Base-by-base conservation (phyloP, 1,140 invertebrate genomes). In the Bilobella aurantiaca region DNA sequence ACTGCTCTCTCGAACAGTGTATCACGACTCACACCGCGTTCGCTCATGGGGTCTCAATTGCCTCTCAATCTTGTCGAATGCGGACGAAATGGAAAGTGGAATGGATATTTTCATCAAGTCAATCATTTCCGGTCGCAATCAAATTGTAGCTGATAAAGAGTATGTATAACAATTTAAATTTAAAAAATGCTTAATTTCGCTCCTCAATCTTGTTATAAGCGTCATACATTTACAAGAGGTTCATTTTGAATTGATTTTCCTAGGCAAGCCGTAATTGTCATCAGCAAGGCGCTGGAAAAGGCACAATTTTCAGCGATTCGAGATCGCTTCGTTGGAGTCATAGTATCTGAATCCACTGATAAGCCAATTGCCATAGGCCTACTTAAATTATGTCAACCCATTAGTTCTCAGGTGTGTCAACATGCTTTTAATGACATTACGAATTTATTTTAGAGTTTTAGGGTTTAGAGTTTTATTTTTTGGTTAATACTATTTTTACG, bases 121-220 rank as follows among this genome's bases (percentile, higher is more conserved):
- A 18, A 18, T 70, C 34, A 16, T 71, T 16, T 25, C 18, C 2
- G 62, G 60, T 32, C 3, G 37, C 14, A 42, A 49, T 21, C 66
- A 67, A 64, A 66, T 71, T 12, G 2, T 65, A 23, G 64, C 64
- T 2, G 66, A 71, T 32, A 63, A 61, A 29, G 28, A 34, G 66
- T 70, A 64, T 62, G 58, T 56, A 23, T 0, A n/a, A n/a, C n/a
- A n/a, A n/a, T n/a, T n/a, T n/a, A n/a, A n/a, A n/a, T n/a, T n/a
- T n/a, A n/a, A n/a, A n/a, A n/a, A n/a, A n/a, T n/a, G n/a, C n/a
- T n/a, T n/a, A n/a, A n/a, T n/a, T n/a, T n/a, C n/a, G n/a, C n/a
- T n/a, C n/a, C n/a, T n/a, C n/a, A n/a, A n/a, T n/a, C n/a, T n/a
- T n/a, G n/a, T n/a, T n/a, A n/a, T n/a, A n/a, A n/a, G n/a, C n/a